Percentiles rank a stretch among this genome's conserved stretches.
phyloP scores from a whole-genome alignment of 2,888 invertebrate species.

The Drosophila koepferae region DNA sequence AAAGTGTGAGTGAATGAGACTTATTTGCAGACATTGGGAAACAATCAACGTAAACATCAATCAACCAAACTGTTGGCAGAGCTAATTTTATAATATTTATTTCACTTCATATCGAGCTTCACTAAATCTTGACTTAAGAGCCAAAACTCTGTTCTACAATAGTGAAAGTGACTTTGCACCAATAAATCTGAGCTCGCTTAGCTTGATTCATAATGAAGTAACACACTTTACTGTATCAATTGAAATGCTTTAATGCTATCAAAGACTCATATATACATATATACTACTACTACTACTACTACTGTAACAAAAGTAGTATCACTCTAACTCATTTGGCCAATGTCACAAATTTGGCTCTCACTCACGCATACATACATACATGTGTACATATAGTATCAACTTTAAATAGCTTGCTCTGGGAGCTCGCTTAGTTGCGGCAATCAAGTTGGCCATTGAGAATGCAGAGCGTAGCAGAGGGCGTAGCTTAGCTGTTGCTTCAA shows the following conservation, averaged over 20 bases:
- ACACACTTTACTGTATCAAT: no score
- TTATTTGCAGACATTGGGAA: no score
- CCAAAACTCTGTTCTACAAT: no score
- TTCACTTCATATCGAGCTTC: no score
- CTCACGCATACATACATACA: background rate
- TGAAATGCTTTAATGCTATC: no score
- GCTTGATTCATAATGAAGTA: background rate
- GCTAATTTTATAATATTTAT: no score
- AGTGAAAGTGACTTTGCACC: no score
- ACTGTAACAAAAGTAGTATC: background rate
- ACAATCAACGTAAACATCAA: no score
- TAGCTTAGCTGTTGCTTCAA: slow-evolving; percentile 1
- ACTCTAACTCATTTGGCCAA: no score
- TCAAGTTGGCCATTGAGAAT: background rate
- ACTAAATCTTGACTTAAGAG: no score
- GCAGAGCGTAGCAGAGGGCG: background rate
- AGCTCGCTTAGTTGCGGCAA: slow-evolving; percentile 1
- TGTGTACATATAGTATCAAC: background rate
- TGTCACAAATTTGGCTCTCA: background rate
- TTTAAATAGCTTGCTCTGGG: background rate
- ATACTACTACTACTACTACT: background rate
- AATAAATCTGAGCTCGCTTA: background rate
- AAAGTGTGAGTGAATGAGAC: no score
- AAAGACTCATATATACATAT: background rate
- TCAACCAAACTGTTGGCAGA: no score